Percentiles rank a stretch among this genome's conserved stretches.
These are phyloP conservation scores for Epizoanthus stellaris DNA, from an alignment of 92 coral and sea anemone genomes.

Conservation along the genomic window DNA sequence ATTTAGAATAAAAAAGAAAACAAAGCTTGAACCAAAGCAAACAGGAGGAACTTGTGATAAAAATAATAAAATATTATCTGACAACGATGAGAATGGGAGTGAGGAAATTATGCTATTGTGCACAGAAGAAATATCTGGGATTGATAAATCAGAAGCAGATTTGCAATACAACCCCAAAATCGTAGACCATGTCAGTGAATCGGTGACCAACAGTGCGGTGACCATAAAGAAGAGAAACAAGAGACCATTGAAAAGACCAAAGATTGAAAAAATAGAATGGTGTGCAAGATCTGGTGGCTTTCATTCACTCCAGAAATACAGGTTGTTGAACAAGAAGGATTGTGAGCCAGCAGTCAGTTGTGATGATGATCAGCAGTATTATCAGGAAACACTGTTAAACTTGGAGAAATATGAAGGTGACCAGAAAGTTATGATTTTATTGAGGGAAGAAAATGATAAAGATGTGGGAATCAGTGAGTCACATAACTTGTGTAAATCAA, in stretches of 20 bases:
- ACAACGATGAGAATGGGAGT: not conserved
- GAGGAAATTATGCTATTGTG: not conserved
- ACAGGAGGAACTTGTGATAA: not conserved
- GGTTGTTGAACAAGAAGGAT: conserved; percentile 43
- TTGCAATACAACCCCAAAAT: not conserved
- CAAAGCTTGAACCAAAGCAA: conserved; percentile 30
- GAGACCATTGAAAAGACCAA: conserved; percentile 36
- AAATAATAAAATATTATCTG: not conserved
- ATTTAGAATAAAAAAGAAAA: conserved; percentile 82
- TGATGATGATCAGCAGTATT: conserved; percentile 14
- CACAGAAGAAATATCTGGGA: conserved; percentile 2
- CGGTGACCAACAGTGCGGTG: not conserved
- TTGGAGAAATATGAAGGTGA: not conserved
- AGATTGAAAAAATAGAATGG: conserved; percentile 69
- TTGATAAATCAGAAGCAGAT: conserved; percentile 1
- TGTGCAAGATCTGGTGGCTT: conserved; percentile 79
- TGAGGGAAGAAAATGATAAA: not conserved
- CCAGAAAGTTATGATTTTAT: not conserved
- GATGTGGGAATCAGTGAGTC: not conserved
- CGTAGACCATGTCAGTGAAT: not conserved
- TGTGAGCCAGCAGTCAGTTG: conserved; percentile 19
- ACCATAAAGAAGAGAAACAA: not conserved
- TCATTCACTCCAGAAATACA: conserved; percentile 47
- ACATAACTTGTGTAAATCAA: not conserved
- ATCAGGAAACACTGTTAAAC: not conserved